Conservation (phyloP, 2,113 vertebrate genomes). For the Urocynchramus pylzowi region DNA sequence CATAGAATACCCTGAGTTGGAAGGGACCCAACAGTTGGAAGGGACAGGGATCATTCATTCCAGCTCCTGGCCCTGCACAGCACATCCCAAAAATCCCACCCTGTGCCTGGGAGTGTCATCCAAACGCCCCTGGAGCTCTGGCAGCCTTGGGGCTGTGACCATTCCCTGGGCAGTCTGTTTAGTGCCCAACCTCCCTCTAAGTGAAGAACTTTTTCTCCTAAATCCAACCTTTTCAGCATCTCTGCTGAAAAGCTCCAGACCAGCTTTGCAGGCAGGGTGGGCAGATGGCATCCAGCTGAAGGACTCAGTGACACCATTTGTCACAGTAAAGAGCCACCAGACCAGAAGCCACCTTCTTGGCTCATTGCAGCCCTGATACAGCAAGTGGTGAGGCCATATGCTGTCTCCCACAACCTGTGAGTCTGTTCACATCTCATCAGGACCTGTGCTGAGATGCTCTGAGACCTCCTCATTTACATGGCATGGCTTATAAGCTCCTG, state of each 20-base stretch:
- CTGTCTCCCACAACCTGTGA: background rate
- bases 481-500: background rate
- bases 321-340: background rate
- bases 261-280: background rate
- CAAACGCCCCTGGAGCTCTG: background rate
- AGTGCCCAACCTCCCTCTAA: too few species aligned
- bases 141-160: background rate
- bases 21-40: background rate
- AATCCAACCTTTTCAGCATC: background rate
- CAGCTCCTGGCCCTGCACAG: background rate
- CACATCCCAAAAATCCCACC: background rate
- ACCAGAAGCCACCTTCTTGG: slow-evolving; percentile 7
- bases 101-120: background rate
- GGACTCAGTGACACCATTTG: background rate
- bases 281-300: slow-evolving; percentile 15
- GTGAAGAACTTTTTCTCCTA: background rate
- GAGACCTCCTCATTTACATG: background rate
- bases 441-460: background rate
- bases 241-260: background rate
- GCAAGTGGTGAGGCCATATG: background rate
- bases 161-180: background rate
- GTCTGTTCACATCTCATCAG: background rate
- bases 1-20: background rate
- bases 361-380: background rate
- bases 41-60: background rate